Evolutionary conservation across 2,113 vertebrate species (phyloP), one percentile per base, ranked within the genome.

Genomic region (Daphoenositta chrysoptera): DNA sequence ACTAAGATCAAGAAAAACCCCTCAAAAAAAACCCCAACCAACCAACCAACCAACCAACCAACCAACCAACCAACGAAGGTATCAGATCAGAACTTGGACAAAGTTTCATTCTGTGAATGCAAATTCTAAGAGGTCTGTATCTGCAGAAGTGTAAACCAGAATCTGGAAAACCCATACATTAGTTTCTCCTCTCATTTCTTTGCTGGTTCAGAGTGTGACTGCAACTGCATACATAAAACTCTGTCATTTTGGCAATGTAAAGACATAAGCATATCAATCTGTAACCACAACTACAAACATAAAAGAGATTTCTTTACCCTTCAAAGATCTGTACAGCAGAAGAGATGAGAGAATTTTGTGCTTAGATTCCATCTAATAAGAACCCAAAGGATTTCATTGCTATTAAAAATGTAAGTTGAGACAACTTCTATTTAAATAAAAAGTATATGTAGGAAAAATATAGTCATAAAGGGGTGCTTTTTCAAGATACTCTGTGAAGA

Each of bases 391-490:
- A 91, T 77, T 91, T 88, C 42, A 70, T 15, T 83, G 27, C 47
- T 95, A 83, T 90, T 90, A 86, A 95, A 94, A 96, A 91, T 66
- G 30, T 81, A 88, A 86, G 63, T 73, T 88, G 56, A 79, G 42
- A 90, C 2, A 63, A 73, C 37, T 85, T 90, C 26, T 58, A 65
- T 90, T 91, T 87, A 85, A 93, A 93, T 66, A 77, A 76, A 90
- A 95, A 65, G 37, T 50, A 22, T 72, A 76, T 39, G 26, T 50
- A 65, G 22, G 45, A 48, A 87, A 91, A 86, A 85, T 61, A 40
- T 3, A 85, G 58, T 69, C 13, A 22, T 93, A 86, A 83, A 90
- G 3, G 16, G 24, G 13, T 90, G 12, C 10, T 88, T 27, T 80
- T 96, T 88, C 58, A 83, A 93, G 76, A 76, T 31, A 37, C 11